phyloP scores from a whole-genome alignment of 1,140 invertebrate genomes.

The Teleopsis dalmanni region DNA sequence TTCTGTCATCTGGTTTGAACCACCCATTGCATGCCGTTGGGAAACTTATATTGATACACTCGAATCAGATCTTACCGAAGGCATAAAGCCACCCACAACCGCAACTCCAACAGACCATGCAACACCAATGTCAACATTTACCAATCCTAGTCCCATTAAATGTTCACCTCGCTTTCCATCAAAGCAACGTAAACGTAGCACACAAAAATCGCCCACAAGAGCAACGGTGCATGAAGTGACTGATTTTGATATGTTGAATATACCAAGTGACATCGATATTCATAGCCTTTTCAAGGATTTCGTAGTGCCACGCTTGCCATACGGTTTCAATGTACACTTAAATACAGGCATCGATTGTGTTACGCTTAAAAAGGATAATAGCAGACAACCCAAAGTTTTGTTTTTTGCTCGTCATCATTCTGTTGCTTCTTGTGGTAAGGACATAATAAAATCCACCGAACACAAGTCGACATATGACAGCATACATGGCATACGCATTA shows the following conservation, averaged over 20 bases:
- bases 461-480: background rate
- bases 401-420: conserved; percentile 30
- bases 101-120: conserved; percentile 6
- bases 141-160: conserved; percentile 35
- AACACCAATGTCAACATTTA: conserved; percentile 31
- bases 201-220: conserved; percentile 20
- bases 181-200: conserved; percentile 18
- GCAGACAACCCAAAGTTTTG: conserved; percentile 19
- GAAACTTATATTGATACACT: conserved; percentile 44
- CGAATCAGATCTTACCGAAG: conserved; percentile 31
- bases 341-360: conserved; percentile 16
- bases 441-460: background rate
- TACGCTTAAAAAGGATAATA: background rate
- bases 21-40: conserved; percentile 73
- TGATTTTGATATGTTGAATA: conserved; percentile 36
- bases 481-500: conserved; percentile 12
- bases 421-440: conserved; percentile 13
- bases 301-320: conserved; percentile 36
- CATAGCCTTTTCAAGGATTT: conserved; percentile 39
- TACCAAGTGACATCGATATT: conserved; percentile 35
- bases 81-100: conserved; percentile 19
- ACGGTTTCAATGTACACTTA: conserved; percentile 34
- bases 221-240: conserved; percentile 26
- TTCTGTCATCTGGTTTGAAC: conserved; percentile 74
- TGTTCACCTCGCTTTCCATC: conserved; percentile 32